Conservation (phyloP, 2,888 invertebrate species). For the Galerucella calmariensis region DNA sequence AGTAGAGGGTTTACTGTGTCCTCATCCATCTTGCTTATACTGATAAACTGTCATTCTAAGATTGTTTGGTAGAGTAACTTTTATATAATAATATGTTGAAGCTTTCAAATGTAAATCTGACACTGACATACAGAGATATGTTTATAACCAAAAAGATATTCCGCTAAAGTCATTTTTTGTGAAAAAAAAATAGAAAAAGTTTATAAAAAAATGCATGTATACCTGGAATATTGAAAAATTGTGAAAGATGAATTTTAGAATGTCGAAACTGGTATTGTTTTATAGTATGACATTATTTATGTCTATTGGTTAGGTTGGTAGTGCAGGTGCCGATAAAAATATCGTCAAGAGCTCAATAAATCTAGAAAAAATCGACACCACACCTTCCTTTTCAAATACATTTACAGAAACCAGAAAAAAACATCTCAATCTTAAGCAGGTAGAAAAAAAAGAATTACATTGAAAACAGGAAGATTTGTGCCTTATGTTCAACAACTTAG, state of each 20-base stretch:
- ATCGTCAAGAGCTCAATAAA: constrained; percentile 15
- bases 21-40: constrained; percentile 48
- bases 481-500: constrained; percentile 14
- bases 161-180: no score
- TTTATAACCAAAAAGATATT: background rate
- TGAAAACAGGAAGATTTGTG: constrained; percentile 29
- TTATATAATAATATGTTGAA: constrained; percentile 18
- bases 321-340: constrained; percentile 19
- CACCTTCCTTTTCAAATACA: constrained; percentile 13
- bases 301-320: constrained; percentile 5
- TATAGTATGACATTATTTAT: background rate
- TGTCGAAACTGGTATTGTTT: no score
- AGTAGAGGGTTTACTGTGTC: constrained; percentile 32
- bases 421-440: constrained; percentile 31
- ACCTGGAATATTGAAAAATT: no score
- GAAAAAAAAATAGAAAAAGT: no score
- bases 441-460: constrained; percentile 20
- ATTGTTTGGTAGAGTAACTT: constrained; percentile 39
- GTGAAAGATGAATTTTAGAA: no score
- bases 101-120: background rate
- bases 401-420: constrained; percentile 24
- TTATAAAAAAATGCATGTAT: no score
- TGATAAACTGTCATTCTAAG: constrained; percentile 44
- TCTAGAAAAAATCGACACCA: constrained; percentile 13
- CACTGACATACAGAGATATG: background rate